Evolutionary conservation across 2,797 vertebrate genomes (phyloP).

Genomic region (Cirrhinus molitorella): DNA sequence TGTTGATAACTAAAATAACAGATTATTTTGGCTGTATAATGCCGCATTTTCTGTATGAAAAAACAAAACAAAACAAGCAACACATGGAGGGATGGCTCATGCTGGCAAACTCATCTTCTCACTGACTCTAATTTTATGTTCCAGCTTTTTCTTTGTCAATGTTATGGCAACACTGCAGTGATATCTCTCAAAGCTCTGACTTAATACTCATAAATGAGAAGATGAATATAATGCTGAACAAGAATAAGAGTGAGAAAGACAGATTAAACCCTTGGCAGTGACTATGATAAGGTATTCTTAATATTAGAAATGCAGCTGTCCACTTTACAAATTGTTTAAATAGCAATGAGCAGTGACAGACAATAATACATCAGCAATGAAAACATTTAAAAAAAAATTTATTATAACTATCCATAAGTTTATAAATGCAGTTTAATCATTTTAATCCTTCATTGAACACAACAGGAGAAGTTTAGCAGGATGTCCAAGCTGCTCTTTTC

Average conservation of each 20-base stretch:
- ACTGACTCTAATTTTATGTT: constrained; percentile 18
- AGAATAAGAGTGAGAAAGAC: neutral
- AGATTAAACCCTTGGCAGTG: neutral
- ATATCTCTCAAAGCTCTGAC: constrained; percentile 27
- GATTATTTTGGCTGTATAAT: neutral
- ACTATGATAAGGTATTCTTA: neutral
- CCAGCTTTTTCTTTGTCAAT: constrained; percentile 34
- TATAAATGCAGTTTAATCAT: neutral
- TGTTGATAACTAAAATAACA: constrained; percentile 3
- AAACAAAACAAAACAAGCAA: neutral
- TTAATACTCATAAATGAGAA: constrained; percentile 21
- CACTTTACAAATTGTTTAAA: neutral
- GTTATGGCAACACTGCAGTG: constrained; percentile 30
- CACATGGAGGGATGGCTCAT: constrained; percentile 15
- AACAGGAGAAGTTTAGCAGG: neutral
- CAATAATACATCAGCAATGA: neutral
- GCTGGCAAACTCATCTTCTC: constrained; percentile 34
- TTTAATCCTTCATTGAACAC: neutral
- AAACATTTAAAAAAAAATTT: neutral
- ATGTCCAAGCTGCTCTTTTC: neutral
- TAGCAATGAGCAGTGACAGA: neutral
- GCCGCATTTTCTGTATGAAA: neutral
- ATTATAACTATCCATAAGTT: neutral
- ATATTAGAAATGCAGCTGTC: neutral
- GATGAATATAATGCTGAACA: constrained; percentile 8